Percentiles rank a stretch among this genome's conserved stretches.
Evolutionary conservation across 2,888 invertebrate species (phyloP).

Genomic region (Polydrusus pterygomalis): DNA sequence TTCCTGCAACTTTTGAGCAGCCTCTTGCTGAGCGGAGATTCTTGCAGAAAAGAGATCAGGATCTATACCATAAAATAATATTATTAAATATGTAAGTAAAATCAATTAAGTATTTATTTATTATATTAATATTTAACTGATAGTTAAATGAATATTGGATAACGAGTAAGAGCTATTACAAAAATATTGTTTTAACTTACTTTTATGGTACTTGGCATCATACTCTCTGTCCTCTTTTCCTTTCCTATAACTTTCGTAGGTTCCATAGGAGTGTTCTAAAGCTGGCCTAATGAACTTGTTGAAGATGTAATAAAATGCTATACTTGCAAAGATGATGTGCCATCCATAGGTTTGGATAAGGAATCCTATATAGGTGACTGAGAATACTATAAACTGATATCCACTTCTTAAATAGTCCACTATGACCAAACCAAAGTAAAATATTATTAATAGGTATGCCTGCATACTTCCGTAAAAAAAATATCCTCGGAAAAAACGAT

Average conservation of each 20-base stretch:
- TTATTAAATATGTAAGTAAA: too few species aligned
- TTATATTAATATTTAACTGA: too few species aligned
- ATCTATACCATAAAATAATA: constrained; percentile 64
- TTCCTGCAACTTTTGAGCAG: constrained; percentile 71
- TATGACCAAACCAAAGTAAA: constrained; percentile 39
- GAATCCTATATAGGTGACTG: constrained; percentile 10
- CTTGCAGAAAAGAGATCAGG: constrained; percentile 69
- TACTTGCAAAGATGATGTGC: constrained; percentile 66
- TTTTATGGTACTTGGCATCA: constrained; percentile 72
- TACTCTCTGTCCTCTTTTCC: constrained; percentile 69
- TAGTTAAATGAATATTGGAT: too few species aligned
- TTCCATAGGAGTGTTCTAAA: constrained; percentile 57
- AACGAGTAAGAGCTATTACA: too few species aligned
- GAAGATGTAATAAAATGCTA: constrained; percentile 66
- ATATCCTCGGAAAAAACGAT: too few species aligned
- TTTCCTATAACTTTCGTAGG: constrained; percentile 63
- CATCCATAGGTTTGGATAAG: constrained; percentile 67
- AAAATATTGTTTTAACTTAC: constrained; percentile 62
- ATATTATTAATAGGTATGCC: too few species aligned
- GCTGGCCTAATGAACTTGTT: constrained; percentile 66
- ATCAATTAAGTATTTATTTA: too few species aligned
- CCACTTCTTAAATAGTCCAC: constrained; percentile 44
- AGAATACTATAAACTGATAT: constrained; percentile 21
- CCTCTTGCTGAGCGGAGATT: constrained; percentile 67
- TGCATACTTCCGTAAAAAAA: too few species aligned